phyloP scores from a whole-genome alignment of 2,113 vertebrate species.

The Epinephelus lanceolatus region DNA sequence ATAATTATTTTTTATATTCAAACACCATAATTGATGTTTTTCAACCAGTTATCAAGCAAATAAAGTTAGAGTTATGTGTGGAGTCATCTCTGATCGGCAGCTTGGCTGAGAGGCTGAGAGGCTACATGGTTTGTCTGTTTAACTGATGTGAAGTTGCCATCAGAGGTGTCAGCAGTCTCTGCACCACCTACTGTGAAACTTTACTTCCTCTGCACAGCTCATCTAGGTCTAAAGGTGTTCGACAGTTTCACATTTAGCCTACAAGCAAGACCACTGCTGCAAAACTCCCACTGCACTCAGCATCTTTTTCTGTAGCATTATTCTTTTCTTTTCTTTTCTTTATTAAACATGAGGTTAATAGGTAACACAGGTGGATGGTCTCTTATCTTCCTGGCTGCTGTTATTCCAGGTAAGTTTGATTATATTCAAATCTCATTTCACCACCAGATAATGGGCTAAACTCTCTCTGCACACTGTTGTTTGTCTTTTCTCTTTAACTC shows the following conservation, averaged over 20 bases:
- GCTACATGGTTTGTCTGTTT: background rate
- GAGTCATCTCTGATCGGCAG: background rate
- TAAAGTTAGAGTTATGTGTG: background rate
- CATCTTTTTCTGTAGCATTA: fast-evolving
- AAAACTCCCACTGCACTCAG: background rate
- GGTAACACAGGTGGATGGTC: background rate
- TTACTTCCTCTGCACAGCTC: conserved; percentile 46
- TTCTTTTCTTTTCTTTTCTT: background rate
- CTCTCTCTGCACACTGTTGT: background rate
- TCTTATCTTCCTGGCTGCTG: conserved; percentile 52
- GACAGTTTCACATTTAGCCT: conserved; percentile 46
- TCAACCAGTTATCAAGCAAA: background rate
- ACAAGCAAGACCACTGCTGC: conserved; percentile 31
- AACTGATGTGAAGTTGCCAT: background rate
- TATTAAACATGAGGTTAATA: background rate
- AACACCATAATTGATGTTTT: too few relatives aligned
- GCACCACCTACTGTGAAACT: background rate
- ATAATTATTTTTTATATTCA: too few relatives aligned
- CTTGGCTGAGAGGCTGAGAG: background rate
- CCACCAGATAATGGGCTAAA: background rate
- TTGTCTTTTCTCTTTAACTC: background rate
- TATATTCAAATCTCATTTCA: background rate
- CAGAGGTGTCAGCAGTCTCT: background rate
- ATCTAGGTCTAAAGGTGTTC: background rate
- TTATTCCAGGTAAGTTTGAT: conserved; percentile 58